Percentiles rank a stretch among this genome's conserved stretches.
Conservation (phyloP, 1,140 invertebrate genomes). For the Psix sp. region DNA sequence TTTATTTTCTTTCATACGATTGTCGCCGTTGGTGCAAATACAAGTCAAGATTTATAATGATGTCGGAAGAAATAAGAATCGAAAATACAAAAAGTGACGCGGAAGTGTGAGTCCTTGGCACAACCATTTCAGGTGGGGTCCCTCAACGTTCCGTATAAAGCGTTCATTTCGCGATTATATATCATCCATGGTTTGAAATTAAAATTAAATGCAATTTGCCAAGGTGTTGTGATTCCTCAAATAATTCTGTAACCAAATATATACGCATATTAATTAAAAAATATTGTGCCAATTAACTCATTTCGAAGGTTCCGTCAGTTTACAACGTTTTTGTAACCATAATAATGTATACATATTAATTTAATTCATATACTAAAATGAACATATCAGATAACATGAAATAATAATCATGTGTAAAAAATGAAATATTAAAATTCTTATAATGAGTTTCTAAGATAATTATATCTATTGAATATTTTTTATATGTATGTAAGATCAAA, state of each 20-base stretch:
- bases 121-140: slow-evolving; percentile 66
- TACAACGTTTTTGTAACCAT: too few species aligned
- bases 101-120: slow-evolving; percentile 70
- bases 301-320: too few species aligned
- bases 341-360: too few species aligned
- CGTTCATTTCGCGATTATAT: slow-evolving; percentile 43
- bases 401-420: too few species aligned
- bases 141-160: slow-evolving; percentile 69
- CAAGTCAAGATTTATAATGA: slow-evolving; percentile 54
- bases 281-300: too few species aligned
- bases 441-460: too few species aligned
- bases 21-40: slow-evolving; percentile 40
- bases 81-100: slow-evolving; percentile 63
- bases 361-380: too few species aligned
- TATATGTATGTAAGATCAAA: too few species aligned
- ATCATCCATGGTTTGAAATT: slow-evolving; percentile 43
- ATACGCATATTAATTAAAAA: too few species aligned
- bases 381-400: too few species aligned
- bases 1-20: slow-evolving; percentile 16
- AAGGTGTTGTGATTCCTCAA: slow-evolving; percentile 26
- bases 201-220: slow-evolving; percentile 56
- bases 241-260: slow-evolving; percentile 14
- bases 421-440: too few species aligned
- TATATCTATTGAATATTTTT: too few species aligned
- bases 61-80: slow-evolving; percentile 59